Percentiles rank a stretch among this genome's conserved stretches.
phyloP scores from a whole-genome alignment of 2,113 vertebrate species.

The Petrocephalus microphthalmus region DNA sequence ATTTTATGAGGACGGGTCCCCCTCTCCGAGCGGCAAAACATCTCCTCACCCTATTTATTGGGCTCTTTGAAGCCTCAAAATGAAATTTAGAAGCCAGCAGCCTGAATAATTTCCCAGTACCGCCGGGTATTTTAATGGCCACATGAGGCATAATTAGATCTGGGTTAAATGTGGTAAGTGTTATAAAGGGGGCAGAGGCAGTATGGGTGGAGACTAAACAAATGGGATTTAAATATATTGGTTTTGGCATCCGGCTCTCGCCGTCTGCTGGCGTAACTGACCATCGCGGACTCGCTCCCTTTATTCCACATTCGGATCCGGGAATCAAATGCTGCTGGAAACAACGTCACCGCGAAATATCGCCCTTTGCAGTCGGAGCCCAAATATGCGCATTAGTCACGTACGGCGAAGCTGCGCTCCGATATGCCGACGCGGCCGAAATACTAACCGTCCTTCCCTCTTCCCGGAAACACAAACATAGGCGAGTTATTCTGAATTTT shows the following conservation, averaged over 20 bases:
- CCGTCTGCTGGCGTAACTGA: not conserved
- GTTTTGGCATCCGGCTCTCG: not conserved
- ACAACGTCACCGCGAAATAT: not conserved
- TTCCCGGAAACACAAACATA: not conserved
- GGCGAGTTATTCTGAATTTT: not conserved
- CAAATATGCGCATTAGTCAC: not conserved
- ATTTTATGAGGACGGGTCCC: not conserved
- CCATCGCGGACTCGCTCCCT: constrained; percentile 3
- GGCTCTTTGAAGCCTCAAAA: constrained; percentile 24
- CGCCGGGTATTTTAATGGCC: constrained; percentile 17
- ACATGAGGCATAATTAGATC: constrained; percentile 24
- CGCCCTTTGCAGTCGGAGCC: not conserved
- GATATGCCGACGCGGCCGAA: not conserved
- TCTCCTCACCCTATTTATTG: constrained; percentile 14
- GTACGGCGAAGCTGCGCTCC: too few relatives aligned
- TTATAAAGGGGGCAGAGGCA: not conserved
- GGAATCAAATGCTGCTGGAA: not conserved
- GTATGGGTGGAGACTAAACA: not conserved
- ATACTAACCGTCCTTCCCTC: not conserved
- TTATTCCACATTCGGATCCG: not conserved
- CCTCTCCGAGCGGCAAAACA: constrained; percentile 9
- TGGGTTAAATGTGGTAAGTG: constrained; percentile 22
- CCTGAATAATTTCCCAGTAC: constrained; percentile 21
- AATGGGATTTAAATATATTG: constrained; percentile 9
- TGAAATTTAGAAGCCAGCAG: constrained; percentile 25